phyloP scores from a whole-genome alignment of 2,113 vertebrate genomes.

The Pipa parva region DNA sequence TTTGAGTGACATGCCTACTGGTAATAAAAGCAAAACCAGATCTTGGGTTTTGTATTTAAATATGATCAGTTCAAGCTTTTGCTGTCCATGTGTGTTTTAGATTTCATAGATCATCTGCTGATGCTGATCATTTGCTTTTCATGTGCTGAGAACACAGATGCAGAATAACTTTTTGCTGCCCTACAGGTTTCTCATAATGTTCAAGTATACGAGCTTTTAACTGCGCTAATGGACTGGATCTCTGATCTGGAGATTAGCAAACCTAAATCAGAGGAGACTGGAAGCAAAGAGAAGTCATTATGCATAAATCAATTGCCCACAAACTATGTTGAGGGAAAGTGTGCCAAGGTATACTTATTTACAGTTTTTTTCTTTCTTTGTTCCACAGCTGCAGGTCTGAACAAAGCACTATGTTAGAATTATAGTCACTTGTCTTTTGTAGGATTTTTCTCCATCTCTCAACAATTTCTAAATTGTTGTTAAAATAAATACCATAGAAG shows the following conservation, averaged over 20 bases:
- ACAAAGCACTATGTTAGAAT: background rate
- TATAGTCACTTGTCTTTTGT: background rate
- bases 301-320: slow-evolving; percentile 42
- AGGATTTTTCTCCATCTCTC: too few relatives aligned
- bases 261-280: slow-evolving; percentile 50
- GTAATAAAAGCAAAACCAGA: background rate
- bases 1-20: background rate
- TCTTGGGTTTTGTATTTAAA: background rate
- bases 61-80: background rate
- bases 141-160: slow-evolving; percentile 21
- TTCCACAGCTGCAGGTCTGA: background rate
- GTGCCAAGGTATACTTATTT: slow-evolving; percentile 70
- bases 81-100: background rate
- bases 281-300: slow-evolving; percentile 41
- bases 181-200: slow-evolving; percentile 57
- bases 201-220: slow-evolving; percentile 65
- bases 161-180: slow-evolving; percentile 27
- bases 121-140: slow-evolving; percentile 15
- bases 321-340: slow-evolving; percentile 63
- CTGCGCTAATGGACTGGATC: slow-evolving; percentile 78
- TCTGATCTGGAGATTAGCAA: slow-evolving; percentile 64
- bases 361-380: background rate
- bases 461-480: too few relatives aligned
- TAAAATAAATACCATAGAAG: too few relatives aligned
- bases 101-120: background rate